A percentile compares a stretch with the other conserved stretches of the same genome.
Evolutionary conservation across 1,140 invertebrate genomes (phyloP).

Genomic region (Plectrocnemia conspersa): DNA sequence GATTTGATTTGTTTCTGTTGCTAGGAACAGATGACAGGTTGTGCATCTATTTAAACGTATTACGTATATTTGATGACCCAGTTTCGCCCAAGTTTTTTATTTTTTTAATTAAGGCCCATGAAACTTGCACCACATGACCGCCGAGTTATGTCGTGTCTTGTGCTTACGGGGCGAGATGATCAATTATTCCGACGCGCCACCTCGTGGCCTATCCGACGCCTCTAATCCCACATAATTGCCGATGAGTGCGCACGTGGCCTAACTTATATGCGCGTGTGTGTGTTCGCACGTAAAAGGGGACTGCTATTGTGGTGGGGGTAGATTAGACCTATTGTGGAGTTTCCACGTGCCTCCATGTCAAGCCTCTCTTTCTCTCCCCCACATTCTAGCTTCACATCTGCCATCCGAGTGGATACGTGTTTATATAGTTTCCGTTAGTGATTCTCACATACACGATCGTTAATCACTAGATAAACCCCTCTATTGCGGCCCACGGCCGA

Average conservation of each 20-base stretch:
- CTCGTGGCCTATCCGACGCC: slow-evolving; percentile 4
- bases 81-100: background rate
- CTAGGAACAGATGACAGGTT: background rate
- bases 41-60: background rate
- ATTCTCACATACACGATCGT: slow-evolving; percentile 3
- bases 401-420: background rate
- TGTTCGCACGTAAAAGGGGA: background rate
- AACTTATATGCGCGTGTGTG: background rate
- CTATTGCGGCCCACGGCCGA: too few species aligned
- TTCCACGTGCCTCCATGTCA: background rate
- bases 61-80: too few species aligned
- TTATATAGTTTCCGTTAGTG: background rate
- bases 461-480: slow-evolving; percentile 5
- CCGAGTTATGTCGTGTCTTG: background rate
- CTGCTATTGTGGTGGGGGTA: slow-evolving; percentile 9
- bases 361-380: background rate
- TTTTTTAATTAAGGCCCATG: background rate
- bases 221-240: slow-evolving; percentile 26
- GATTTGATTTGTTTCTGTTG: slow-evolving; percentile 1
- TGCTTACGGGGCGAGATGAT: background rate
- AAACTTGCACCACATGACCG: background rate
- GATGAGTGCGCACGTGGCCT: slow-evolving; percentile 17
- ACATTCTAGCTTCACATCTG: too few species aligned
- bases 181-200: background rate
- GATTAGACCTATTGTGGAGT: slow-evolving; percentile 22